Evolutionary conservation across 35 echinoderm and acorn worm species (phyloP), one percentile per base, ranked within the genome.

Genomic region (Eucidaris tribuloides): DNA sequence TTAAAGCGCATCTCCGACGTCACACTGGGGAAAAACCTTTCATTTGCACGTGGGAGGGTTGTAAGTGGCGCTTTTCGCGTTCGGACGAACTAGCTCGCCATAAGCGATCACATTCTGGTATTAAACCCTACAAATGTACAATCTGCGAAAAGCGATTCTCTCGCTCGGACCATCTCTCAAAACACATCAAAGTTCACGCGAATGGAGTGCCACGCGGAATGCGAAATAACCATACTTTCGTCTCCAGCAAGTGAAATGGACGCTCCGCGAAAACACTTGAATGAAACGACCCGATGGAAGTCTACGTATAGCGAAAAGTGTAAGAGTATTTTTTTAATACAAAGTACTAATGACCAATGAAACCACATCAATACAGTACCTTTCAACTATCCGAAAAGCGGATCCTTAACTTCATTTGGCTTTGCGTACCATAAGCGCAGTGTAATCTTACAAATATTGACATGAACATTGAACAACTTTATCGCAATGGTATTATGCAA

Each of bases 131-230:
- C 65, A 81, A 92, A 82, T 97, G 94, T 83, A 93, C 81, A 31
- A 92, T 97, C 9, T 97, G 94, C 50, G 94, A 97, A 17, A 97
- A 97, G 65, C 76, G 94, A n/a, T 97, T 97, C 58, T 97, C 94
- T 7, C 62, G 94, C 22, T 97, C 94, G 11, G 94, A 97, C 59
- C 94, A 97, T 58, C 79, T 97, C 0, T 97, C 94, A 1, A 97
- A 97, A 60, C 94, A 97, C 65, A 89, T 97, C 42, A 97, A 97
- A 62, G 94, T 97, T 32, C 94, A 97, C 61, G 86, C 86, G 6
- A 94, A 94, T 57, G 91, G 91, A 27, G 86, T 94, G 54, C 80
- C 91, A 37, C 86, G 91, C 17, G 87, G 86, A 27, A 42, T 88
- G 58, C 62, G 77, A 2, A 74, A 74, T 40, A 74, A 44, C 23